Percentiles rank a stretch among this genome's conserved stretches.
These are phyloP conservation scores for Apis laboriosa DNA, from an alignment of 1,140 invertebrate genomes.

Conservation along the genomic window DNA sequence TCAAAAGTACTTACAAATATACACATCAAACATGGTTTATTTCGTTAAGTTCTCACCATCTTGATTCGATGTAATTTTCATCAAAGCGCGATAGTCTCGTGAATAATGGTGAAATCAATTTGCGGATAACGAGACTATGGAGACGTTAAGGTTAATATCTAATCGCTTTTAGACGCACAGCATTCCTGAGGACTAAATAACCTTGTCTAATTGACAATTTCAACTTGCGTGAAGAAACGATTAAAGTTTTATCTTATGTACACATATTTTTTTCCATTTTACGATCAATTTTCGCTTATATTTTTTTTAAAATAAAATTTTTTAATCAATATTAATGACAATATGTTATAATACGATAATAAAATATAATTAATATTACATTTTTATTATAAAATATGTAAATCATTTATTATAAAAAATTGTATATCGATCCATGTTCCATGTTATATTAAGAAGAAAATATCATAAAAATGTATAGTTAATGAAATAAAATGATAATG, in stretches of 20 bases:
- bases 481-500: no score
- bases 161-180: conserved; percentile 15
- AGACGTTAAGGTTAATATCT: conserved; percentile 39
- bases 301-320: no score
- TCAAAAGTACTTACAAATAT: not conserved
- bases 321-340: no score
- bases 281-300: no score
- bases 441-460: no score
- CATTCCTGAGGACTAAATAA: conserved; percentile 41
- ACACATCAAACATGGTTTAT: not conserved
- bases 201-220: conserved; percentile 41
- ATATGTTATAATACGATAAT: no score
- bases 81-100: conserved; percentile 24
- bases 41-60: conserved; percentile 16
- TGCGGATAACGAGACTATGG: conserved; percentile 39
- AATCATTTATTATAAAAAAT: no score
- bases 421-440: no score
- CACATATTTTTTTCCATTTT: no score
- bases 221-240: conserved; percentile 46
- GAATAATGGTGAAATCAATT: conserved; percentile 47
- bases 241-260: not conserved
- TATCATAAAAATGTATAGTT: no score
- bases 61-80: not conserved
- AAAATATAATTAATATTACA: no score
- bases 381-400: no score